These are phyloP conservation scores for Rotaria sp. DNA, from an alignment of 2,888 invertebrate genomes.

Conservation along the genomic window DNA sequence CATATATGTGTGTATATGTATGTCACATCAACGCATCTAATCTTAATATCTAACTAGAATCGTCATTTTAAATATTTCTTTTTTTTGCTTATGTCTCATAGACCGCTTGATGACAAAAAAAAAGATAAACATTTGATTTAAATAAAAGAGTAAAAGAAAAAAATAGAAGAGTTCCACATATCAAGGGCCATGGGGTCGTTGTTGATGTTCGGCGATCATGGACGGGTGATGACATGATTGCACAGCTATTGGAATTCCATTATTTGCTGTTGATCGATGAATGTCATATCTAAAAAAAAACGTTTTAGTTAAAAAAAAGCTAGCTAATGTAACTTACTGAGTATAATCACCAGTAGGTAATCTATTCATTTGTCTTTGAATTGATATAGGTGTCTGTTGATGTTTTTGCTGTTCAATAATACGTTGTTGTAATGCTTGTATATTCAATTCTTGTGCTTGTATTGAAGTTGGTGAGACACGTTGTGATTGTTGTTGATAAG, in stretches of 20 bases:
- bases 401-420: not conserved
- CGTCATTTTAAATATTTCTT: not conserved
- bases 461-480: not conserved
- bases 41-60: not conserved
- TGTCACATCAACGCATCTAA: not conserved
- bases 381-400: not conserved
- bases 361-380: not conserved
- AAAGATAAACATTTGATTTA: not conserved
- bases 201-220: not conserved
- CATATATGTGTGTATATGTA: not conserved
- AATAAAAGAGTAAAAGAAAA: not conserved
- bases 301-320: not conserved
- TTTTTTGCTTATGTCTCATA: not conserved
- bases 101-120: not conserved
- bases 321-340: not conserved
- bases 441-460: not conserved
- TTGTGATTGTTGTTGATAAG: not conserved
- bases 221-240: not conserved
- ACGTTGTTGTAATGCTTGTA: not conserved
- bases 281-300: not conserved
- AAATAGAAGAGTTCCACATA: not conserved
- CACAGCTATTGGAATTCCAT: not conserved
- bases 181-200: not conserved
- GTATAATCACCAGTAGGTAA: not conserved
- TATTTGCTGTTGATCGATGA: not conserved